Conservation (phyloP, 64 coral and sea anemone species). For the Orbicella faveolata region DNA sequence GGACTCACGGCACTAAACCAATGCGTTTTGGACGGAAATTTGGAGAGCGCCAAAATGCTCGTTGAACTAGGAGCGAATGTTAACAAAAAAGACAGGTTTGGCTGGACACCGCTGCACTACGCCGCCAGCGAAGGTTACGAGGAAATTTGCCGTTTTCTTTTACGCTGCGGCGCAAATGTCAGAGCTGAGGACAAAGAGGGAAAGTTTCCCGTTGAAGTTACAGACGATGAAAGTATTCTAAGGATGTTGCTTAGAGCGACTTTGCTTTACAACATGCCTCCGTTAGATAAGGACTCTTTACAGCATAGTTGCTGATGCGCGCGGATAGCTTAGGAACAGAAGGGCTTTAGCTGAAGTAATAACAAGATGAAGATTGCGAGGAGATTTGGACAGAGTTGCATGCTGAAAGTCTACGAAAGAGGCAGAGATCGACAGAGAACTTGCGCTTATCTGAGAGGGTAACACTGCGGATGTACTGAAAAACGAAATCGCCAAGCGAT, state of each 20-base stretch:
- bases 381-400: neutral
- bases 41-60: slow-evolving; percentile 80
- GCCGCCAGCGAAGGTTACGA: slow-evolving; percentile 92
- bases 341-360: neutral
- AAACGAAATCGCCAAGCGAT: too few species aligned
- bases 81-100: slow-evolving; percentile 80
- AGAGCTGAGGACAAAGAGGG: slow-evolving; percentile 74
- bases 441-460: neutral
- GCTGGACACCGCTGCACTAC: slow-evolving; percentile 89
- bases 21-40: slow-evolving; percentile 84
- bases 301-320: slow-evolving; percentile 42
- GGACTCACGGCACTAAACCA: slow-evolving; percentile 91
- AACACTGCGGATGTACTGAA: neutral
- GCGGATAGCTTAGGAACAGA: neutral
- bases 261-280: slow-evolving; percentile 57
- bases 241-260: slow-evolving; percentile 85
- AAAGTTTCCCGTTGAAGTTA: slow-evolving; percentile 87
- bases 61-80: slow-evolving; percentile 85
- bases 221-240: slow-evolving; percentile 88
- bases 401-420: neutral
- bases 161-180: slow-evolving; percentile 79
- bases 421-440: neutral
- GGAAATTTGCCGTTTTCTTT: slow-evolving; percentile 79
- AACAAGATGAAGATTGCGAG: neutral
- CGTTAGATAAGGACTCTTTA: slow-evolving; percentile 45